Base-by-base conservation (phyloP, 1,140 invertebrate species). In the Drosophila navojoa region DNA sequence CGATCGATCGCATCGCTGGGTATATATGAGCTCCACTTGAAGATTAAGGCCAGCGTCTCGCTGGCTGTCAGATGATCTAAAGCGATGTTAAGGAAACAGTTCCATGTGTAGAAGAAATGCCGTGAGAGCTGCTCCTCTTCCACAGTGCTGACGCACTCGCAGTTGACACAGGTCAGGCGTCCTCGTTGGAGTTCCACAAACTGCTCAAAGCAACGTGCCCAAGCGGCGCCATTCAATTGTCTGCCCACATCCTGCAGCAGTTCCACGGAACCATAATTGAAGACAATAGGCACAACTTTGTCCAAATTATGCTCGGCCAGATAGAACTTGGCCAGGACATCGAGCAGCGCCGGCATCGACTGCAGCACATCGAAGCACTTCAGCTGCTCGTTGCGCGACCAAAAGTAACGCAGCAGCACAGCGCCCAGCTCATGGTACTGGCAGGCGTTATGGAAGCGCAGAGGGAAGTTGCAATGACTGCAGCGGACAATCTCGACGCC, bases 31-130 rank as follows among this genome's bases (percentile, higher is more conserved):
- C 91, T 90, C 90, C 90, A 92, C 40, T 92, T 92, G 11, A 90
- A 90, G 35, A 92, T 89, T 29, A 92, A 29, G 5, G 79, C 79
- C 6, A 92, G 53, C 9, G 90, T 92, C 6, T 92, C 91, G 1
- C 25, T 67, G n/a, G 90, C 76, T 3, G 74, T 38, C 52, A 92
- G 38, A 62, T 91, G 89, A 42, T 92, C 89, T 49, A 92, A 54
- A 1, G 82, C 82, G 10, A 91, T 86, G 35, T 90, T 89, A 2
- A 92, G 71, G 22, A 92, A 92, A 47, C 91, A 92, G 62, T 92
- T 92, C 91, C 91, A 92, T 6, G 79, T 90, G 54, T 92, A 92
- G 59, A 92, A 92, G 50, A 90, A 91, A 61, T 92, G 91, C 0
- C 86, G 78, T 0, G 78, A 77, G 5, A 92, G 55, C 50, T 91